Evolutionary conservation across 2,888 invertebrate species (phyloP), one percentile per base, ranked within the genome.

Genomic region (Cactoblastis cactorum): DNA sequence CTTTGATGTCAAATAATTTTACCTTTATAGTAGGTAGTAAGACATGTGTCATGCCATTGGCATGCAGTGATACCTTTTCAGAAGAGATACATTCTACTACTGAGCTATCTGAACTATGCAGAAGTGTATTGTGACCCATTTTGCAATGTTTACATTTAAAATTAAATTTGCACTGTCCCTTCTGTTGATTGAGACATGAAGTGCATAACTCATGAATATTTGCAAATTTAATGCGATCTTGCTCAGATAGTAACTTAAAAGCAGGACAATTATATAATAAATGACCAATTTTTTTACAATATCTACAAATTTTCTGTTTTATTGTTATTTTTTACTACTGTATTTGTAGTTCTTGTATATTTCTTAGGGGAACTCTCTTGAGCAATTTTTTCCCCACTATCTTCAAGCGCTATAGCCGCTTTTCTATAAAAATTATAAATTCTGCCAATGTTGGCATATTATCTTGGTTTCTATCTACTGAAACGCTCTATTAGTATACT

Each of bases 21-120:
- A 55, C 53, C 46, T 54, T 53, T 24, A 54, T 37, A 35, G 56
- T 58, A 45, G 58, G 58, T 14, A 58, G 33, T 8, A 56, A 49
- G 28, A 56, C 34, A 39, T 39, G 4, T 11, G 38, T 45, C 22
- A 37, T n/a, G 4, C 18, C 37, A 49, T 32, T 51, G 5, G 51
- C 41, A 24, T 37, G 34, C 28, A 55, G 37, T 32, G 49, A 6
- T 33, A 55, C 52, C 41, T 22, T 18, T 49, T 28, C 24, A 39
- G 8, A 18, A 34, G 22, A 22, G 22, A 22, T 22, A 6, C 3
- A 22, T 22, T n/a, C n/a, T n/a, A n/a, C 22, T 22, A 22, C 22
- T 22, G 22, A 22, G 3, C 22, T 5, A 22, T 4, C 35, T 18
- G 46, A 38, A 3, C 8, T 22, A 17, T 54, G 49, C 15, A 39